Evolutionary conservation across 2,113 vertebrate genomes (phyloP), one percentile per base, ranked within the genome.

Genomic region (Aptenodytes patagonicus): DNA sequence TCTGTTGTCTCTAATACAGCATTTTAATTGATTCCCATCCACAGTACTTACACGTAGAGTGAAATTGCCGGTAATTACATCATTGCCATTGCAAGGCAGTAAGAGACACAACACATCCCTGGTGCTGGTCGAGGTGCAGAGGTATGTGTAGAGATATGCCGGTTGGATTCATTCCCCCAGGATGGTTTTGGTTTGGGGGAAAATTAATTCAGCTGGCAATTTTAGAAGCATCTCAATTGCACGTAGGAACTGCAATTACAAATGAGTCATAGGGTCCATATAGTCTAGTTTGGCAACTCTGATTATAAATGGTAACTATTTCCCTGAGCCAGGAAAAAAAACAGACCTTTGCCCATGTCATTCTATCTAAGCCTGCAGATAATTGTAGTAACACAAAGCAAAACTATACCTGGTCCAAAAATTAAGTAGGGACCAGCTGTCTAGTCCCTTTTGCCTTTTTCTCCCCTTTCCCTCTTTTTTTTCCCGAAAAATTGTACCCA

Each of bases 11-110:
- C 40, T 93, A 76, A 76, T 64, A 61, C 46, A 65, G 64, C 82
- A 92, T 94, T 97, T 97, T 96, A 98, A 97, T 97, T 57, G 31
- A 54, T 93, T 97, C 51, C 55, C 29, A 89, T 95, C 71, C 46
- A 92, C 5, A 54, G 52, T 66, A 84, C 47, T 94, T 82, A 80
- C 31, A 69, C 20, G 28, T 76, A 88, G 82, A 93, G 82, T 69
- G 57, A 91, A 95, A 76, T 54, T 83, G 40, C 84, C 85, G 76
- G 40, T 83, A 90, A 90, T 65, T 76, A 40, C 51, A 51, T 86
- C 72, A 36, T 52, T 88, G 34, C 42, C 46, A 80, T 34, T 61
- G 66, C 38, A 82, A 83, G 36, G 61, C 57, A 54, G 24, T 22
- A 57, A 79, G 64, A 69, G 46, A 42, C 14, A 29, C 36, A 60